Evolutionary conservation across 2,797 vertebrate species (phyloP).

Genomic region (Hemitrygon akajei): DNA sequence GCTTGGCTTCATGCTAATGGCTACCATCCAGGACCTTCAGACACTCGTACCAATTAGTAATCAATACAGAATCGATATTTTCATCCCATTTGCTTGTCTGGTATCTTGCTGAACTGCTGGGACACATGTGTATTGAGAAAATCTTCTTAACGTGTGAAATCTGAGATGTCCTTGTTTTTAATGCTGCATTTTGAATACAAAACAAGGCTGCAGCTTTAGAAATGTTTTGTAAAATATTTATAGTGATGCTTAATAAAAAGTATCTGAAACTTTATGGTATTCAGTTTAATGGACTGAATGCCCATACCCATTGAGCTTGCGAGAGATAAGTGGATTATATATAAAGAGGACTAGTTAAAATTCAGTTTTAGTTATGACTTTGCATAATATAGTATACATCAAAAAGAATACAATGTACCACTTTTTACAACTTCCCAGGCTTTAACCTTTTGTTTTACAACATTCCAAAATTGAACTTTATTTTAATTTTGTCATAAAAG

Average conservation of each 20-base stretch:
- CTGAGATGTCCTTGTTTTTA: background rate
- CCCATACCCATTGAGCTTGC: background rate
- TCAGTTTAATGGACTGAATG: background rate
- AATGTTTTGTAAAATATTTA: background rate
- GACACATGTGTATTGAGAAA: background rate
- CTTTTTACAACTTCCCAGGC: background rate
- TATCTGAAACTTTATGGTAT: background rate
- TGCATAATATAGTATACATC: background rate
- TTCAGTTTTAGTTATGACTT: background rate
- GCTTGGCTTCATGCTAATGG: slow-evolving; percentile 6
- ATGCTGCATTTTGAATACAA: background rate
- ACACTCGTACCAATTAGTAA: background rate
- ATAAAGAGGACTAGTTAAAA: background rate
- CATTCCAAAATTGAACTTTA: background rate
- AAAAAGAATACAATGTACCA: too few species aligned
- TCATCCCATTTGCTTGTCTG: background rate
- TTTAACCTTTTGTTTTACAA: background rate
- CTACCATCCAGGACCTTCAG: slow-evolving; percentile 10
- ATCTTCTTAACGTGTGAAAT: background rate
- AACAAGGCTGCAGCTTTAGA: background rate
- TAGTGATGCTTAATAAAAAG: background rate
- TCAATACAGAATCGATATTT: slow-evolving; percentile 35
- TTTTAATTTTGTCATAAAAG: background rate
- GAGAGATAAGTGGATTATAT: background rate
- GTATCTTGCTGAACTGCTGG: background rate